Base-by-base conservation (phyloP, 2,888 invertebrate species). In the Cerceris rybyensis region DNA sequence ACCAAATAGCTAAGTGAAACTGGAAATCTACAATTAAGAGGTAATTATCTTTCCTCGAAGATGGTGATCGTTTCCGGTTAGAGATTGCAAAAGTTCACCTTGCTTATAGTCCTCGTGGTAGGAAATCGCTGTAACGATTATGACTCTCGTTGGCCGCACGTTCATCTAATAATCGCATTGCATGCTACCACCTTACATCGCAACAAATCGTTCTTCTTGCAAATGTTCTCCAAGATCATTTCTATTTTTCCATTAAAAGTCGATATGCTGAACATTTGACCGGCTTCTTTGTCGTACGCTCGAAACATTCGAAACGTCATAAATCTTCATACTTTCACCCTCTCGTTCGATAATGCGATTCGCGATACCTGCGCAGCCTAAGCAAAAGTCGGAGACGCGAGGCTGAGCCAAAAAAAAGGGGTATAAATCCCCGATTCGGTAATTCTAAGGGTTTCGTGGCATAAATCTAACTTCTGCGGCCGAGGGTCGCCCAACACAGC, bases 391-490 rank as follows among this genome's bases (percentile, higher is more conserved):
- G 14, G 43, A 57, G 74, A 74, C 68, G 70, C 66, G 69, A 74
- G 52, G 67, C 41, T 43, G 59, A 67, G 75, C 76, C 72, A 85
- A 80, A 80, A 75, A 75, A 78, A 75, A 80, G 63, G 67, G 63
- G 66, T 78, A 90, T 91, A 91, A 91, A 91, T 91, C 86, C 86
- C 86, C 88, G 85, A 90, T 91, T 90, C 88, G 86, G 89, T 91
- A 90, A 91, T 91, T 91, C 89, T 88, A 83, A 86, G 82, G 88
- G 88, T 88, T 88, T 85, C 87, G 84, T 80, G 84, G 88, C 88
- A 91, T 91, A 91, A 91, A 91, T 91, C 90, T 88, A 90, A 91
- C 89, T 90, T 90, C 82, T 86, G 88, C 87, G 88, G 88, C 87
- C 83, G 84, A 86, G 87, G 88, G 83, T 85, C 84, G 88, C 83